Conservation (phyloP, 2,888 invertebrate species). For the Anoncus sp. region DNA sequence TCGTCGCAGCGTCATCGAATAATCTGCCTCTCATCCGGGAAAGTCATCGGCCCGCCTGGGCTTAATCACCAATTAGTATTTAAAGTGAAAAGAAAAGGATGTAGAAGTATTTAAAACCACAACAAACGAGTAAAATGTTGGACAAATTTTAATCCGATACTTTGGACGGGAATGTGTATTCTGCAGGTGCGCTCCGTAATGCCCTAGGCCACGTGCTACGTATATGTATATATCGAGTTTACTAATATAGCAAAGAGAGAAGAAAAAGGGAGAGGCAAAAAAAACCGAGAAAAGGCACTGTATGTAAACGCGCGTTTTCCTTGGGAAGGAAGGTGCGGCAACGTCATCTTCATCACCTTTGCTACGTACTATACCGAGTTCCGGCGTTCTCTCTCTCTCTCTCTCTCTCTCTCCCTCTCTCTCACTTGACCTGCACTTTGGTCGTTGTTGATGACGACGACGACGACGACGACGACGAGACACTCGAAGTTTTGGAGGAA, state of each 20-base stretch:
- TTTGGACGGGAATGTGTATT: slow-evolving; percentile 42
- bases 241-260: slow-evolving; percentile 30
- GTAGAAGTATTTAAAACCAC: background rate
- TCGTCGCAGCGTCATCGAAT: slow-evolving; percentile 34
- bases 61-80: slow-evolving; percentile 58
- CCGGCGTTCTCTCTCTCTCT: slow-evolving; percentile 7
- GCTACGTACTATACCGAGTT: slow-evolving; percentile 4
- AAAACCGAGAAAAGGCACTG: slow-evolving; percentile 5
- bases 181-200: slow-evolving; percentile 13
- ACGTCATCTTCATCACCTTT: slow-evolving; percentile 10
- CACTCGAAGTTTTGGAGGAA: slow-evolving; percentile 44
- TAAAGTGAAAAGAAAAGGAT: slow-evolving; percentile 17
- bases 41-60: background rate
- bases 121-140: slow-evolving; percentile 21
- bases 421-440: slow-evolving; percentile 48
- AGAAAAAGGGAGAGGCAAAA: background rate
- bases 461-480: slow-evolving; percentile 29
- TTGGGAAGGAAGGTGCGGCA: slow-evolving; percentile 4
- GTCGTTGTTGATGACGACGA: slow-evolving; percentile 28
- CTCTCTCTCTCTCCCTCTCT: slow-evolving; percentile 17
- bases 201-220: slow-evolving; percentile 38
- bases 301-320: slow-evolving; percentile 29
- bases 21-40: slow-evolving; percentile 38
- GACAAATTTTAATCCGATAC: slow-evolving; percentile 55
- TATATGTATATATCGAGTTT: slow-evolving; percentile 47